Conservation (phyloP, 2,888 invertebrate species). For the Teinopalpus imperialis region DNA sequence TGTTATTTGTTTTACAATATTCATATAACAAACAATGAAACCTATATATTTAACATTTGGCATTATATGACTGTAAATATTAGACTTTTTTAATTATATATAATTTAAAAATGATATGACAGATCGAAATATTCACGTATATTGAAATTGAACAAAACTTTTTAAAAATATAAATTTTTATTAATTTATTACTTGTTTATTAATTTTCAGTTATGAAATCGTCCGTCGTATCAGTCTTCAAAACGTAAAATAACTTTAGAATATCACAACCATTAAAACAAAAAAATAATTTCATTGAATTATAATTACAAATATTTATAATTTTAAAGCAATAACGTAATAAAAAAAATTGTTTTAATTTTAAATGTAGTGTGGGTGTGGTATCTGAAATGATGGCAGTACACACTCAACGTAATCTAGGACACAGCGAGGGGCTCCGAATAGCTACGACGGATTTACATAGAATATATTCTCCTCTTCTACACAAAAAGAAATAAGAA, state of each 20-base stretch:
- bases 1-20: neutral
- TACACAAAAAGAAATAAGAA: too few species aligned
- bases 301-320: neutral
- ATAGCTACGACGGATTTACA: too few species aligned
- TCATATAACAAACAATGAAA: neutral
- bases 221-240: too few species aligned
- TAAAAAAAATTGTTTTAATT: too few species aligned
- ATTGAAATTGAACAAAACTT: neutral
- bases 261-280: slow-evolving; percentile 52
- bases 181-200: too few species aligned
- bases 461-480: too few species aligned
- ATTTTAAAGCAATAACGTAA: slow-evolving; percentile 1
- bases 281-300: neutral
- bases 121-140: too few species aligned
- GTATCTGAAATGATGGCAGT: too few species aligned
- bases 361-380: too few species aligned
- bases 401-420: too few species aligned
- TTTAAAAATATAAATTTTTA: slow-evolving; percentile 31
- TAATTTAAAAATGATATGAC: slow-evolving; percentile 14
- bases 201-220: too few species aligned
- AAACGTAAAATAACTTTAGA: slow-evolving; percentile 34
- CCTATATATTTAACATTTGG: slow-evolving; percentile 1
- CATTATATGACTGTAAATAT: slow-evolving; percentile 12
- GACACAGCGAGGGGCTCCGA: too few species aligned
- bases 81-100: neutral